phyloP scores from a whole-genome alignment of 2,113 vertebrate genomes.

The Alethe diademata region DNA sequence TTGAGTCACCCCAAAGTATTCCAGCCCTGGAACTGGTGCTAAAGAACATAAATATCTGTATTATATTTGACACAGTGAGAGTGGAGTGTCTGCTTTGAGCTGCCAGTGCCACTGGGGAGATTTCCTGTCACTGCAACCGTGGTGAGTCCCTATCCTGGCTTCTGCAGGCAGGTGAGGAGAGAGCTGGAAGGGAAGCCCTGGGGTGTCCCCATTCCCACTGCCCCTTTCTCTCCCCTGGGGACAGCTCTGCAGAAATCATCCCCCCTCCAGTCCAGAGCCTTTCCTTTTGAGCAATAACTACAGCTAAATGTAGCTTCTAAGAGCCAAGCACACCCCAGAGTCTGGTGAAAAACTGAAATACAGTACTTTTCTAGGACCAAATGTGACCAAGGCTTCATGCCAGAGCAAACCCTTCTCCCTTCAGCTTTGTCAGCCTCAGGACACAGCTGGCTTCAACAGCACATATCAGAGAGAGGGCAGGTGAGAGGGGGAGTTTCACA shows the following conservation, averaged over 20 bases:
- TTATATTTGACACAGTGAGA: background rate
- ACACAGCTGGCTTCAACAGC: background rate
- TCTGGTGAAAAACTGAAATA: background rate
- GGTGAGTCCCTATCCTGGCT: background rate
- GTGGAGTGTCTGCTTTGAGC: background rate
- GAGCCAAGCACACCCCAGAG: background rate
- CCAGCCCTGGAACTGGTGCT: background rate
- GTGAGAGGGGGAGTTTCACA: background rate
- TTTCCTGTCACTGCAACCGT: background rate
- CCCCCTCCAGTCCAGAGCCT: background rate
- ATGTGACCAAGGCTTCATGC: background rate
- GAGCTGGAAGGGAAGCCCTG: background rate
- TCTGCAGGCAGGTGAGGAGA: background rate
- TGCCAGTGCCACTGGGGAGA: background rate
- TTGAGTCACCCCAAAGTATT: background rate
- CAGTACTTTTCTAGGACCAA: background rate
- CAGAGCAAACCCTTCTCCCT: background rate
- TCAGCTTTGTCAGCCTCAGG: background rate
- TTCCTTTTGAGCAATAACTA: background rate
- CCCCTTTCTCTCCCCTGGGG: background rate
- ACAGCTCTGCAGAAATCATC: background rate
- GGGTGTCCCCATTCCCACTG: background rate
- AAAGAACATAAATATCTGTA: background rate
- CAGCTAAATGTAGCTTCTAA: background rate
- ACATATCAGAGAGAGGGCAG: background rate